Conservation (phyloP, 2,797 vertebrate species). For the Enteromius trimaculatus region DNA sequence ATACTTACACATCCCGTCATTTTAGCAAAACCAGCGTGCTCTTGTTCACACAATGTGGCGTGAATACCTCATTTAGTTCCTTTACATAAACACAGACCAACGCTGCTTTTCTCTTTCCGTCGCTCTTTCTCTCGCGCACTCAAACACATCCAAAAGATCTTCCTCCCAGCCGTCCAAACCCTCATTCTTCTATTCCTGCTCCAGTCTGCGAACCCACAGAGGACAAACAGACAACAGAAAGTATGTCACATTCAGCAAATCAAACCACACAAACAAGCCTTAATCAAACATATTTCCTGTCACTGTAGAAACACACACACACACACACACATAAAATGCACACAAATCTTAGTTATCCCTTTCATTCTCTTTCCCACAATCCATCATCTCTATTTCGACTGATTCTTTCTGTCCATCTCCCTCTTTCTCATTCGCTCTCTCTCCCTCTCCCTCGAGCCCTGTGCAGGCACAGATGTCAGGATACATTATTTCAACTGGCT, state of each 20-base stretch:
- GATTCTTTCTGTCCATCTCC: constrained; percentile 56
- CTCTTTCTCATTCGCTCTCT: constrained; percentile 29
- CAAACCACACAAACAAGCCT: constrained; percentile 22
- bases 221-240: constrained; percentile 58
- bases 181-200: constrained; percentile 45
- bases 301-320: constrained; percentile 29
- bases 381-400: constrained; percentile 49
- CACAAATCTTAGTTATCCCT: constrained; percentile 36
- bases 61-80: constrained; percentile 32
- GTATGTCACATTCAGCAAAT: constrained; percentile 54
- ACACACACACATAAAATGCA: not conserved
- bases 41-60: constrained; percentile 11
- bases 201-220: constrained; percentile 54
- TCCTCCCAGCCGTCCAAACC: constrained; percentile 52
- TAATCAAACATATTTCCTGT: constrained; percentile 31
- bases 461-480: constrained; percentile 79
- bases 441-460: constrained; percentile 71
- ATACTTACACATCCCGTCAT: constrained; percentile 14
- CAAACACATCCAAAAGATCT: constrained; percentile 42
- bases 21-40: not conserved
- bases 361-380: constrained; percentile 40
- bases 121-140: not conserved
- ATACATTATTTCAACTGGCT: constrained; percentile 78
- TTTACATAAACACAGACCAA: constrained; percentile 31
- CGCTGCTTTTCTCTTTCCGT: constrained; percentile 13